Evolutionary conservation across 2,888 invertebrate species (phyloP).

Genomic region (Amblyjoppa fuscipennis): DNA sequence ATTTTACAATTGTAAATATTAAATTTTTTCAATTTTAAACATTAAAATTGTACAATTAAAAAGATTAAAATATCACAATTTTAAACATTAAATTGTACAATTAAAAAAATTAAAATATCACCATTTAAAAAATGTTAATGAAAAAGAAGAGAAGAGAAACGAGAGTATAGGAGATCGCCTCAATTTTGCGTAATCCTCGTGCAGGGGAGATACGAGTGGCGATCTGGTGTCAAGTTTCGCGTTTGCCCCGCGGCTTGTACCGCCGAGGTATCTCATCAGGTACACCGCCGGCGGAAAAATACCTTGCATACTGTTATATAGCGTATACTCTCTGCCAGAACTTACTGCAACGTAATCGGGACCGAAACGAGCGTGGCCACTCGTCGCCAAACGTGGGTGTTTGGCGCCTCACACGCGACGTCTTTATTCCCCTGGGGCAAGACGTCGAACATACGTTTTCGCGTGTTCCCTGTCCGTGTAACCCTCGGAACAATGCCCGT

Average conservation of each 20-base stretch:
- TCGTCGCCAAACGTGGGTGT: constrained; percentile 75
- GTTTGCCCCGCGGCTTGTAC: constrained; percentile 21
- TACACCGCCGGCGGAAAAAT: constrained; percentile 53
- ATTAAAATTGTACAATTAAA: too few relatives aligned
- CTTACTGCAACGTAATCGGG: neutral
- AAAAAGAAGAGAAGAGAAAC: constrained; percentile 6
- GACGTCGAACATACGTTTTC: constrained; percentile 80
- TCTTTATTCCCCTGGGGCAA: constrained; percentile 77
- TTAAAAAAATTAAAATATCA: too few relatives aligned
- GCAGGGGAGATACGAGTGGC: constrained; percentile 57
- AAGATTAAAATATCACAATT: too few relatives aligned
- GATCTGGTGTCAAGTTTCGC: constrained; percentile 63
- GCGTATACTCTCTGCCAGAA: neutral
- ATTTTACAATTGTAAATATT: too few relatives aligned
- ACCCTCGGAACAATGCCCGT: constrained; percentile 74
- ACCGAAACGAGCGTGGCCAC: constrained; percentile 17
- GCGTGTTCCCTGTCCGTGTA: constrained; percentile 75
- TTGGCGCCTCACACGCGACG: constrained; percentile 79
- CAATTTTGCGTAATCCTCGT: constrained; percentile 30
- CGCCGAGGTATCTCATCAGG: constrained; percentile 36
- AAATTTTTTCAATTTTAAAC: neutral
- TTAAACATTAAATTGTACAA: neutral
- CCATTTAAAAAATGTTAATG: neutral
- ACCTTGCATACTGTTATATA: constrained; percentile 39
- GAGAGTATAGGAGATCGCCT: constrained; percentile 19